Evolutionary conservation across 1,140 invertebrate genomes (phyloP), one percentile per base, ranked within the genome.

Genomic region (Cotesia glomerata): DNA sequence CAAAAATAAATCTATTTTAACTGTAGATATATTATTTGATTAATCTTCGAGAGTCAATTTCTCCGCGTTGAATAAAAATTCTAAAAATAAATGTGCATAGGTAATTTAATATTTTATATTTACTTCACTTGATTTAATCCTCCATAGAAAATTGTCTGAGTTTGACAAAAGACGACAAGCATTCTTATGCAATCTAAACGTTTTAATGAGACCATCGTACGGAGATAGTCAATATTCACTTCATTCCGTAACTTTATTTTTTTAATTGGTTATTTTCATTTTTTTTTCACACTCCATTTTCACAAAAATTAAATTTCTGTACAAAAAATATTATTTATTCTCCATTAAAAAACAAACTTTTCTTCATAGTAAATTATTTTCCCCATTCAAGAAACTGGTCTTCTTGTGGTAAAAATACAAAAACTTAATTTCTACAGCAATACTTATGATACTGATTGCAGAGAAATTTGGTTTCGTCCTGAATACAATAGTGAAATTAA

Each of bases 181-280:
- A 86, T 85, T 86, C 84, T 86, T 86, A 81, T 83, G 82, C 84
- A 86, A 86, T 86, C 77, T 86, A 85, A 86, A 86, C 85, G 84
- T 86, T 86, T 86, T 86, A 86, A 86, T 85, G 84, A 86, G 82
- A 81, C 79, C 79, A 81, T 80, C 78, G 78, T 79, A 81, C 75
- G 75, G 78, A 82, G 81, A 83, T 84, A 79, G 81, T 81, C 82
- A 85, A 85, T 86, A 86, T 86, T 84, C 82, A 84, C 83, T 85
- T 81, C 77, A 76, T 85, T 84, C 80, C 78, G 81, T 82, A 81
- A 83, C 81, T 84, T 83, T 80, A 84, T 81, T 65, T 73, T 73
- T 73, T 71, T 69, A 26, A 72, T 73, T 49, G 13, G 73, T 67
- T 70, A 69, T 74, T 58, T 73, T 76, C 52, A 36, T 52, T 26